phyloP scores from a whole-genome alignment of 2,888 invertebrate genomes.

The Sarcophaga caerulescens region DNA sequence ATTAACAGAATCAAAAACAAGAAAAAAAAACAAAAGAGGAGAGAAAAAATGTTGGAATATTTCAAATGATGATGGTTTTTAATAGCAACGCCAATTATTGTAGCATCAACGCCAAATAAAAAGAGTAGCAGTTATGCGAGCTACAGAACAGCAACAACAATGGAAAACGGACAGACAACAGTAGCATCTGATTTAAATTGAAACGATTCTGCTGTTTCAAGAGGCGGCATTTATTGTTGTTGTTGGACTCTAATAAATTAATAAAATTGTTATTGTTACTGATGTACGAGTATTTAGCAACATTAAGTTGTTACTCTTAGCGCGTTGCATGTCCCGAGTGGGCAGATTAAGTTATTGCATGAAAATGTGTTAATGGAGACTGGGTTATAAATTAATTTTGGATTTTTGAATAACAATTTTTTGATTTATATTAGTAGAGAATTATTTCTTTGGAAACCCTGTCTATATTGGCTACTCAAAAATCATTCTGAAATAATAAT shows the following conservation, averaged over 20 bases:
- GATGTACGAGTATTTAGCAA: slow-evolving; percentile 32
- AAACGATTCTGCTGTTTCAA: background rate
- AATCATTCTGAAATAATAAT: background rate
- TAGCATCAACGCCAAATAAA: slow-evolving; percentile 71
- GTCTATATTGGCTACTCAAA: background rate
- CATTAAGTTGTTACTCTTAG: background rate
- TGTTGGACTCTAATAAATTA: slow-evolving; percentile 16
- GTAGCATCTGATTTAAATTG: slow-evolving; percentile 19
- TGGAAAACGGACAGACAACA: slow-evolving; percentile 2
- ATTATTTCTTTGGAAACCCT: background rate
- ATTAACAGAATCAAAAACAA: slow-evolving; percentile 35
- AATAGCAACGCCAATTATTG: slow-evolving; percentile 67
- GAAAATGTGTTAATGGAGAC: slow-evolving; percentile 14
- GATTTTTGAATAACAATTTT: no score
- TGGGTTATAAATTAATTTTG: slow-evolving; percentile 1
- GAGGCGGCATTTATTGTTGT: background rate
- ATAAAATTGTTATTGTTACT: slow-evolving; percentile 14
- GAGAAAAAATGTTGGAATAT: slow-evolving; percentile 2
- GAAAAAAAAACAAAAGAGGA: no score
- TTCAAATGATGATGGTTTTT: slow-evolving; percentile 41
- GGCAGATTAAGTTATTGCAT: slow-evolving; percentile 16
- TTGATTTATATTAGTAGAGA: background rate
- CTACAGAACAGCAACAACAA: no score
- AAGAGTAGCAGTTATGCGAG: slow-evolving; percentile 43
- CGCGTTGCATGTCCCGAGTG: slow-evolving; percentile 20